These are phyloP conservation scores for Xestia c-nigrum DNA, from an alignment of 2,888 invertebrate genomes.

Conservation along the genomic window DNA sequence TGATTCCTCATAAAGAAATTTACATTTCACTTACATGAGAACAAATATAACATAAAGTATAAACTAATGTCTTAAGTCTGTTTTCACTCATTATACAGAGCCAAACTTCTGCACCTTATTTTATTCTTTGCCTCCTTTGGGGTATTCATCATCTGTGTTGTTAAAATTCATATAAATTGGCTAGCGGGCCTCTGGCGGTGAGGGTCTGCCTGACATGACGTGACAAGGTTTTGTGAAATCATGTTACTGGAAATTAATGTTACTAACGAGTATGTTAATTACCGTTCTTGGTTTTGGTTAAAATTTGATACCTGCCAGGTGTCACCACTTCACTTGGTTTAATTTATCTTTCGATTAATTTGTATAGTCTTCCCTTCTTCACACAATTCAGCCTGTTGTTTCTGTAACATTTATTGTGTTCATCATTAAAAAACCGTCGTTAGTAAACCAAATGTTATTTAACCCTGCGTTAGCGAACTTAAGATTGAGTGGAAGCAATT, in stretches of 20 bases:
- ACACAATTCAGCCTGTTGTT: neutral
- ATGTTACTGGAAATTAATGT: conserved; percentile 35
- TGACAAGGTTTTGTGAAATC: conserved; percentile 45
- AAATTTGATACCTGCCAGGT: neutral
- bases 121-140: conserved; percentile 19
- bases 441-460: neutral
- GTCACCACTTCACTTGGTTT: neutral
- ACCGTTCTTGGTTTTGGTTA: neutral
- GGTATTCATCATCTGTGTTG: conserved; percentile 64
- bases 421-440: neutral
- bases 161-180: conserved; percentile 71
- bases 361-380: neutral
- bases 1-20: no score
- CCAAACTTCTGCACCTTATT: neutral
- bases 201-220: conserved; percentile 35
- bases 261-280: conserved; percentile 28
- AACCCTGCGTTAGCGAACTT: neutral
- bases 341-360: neutral
- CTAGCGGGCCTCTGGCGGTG: conserved; percentile 34
- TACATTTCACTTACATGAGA: no score
- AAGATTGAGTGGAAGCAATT: neutral
- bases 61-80: no score
- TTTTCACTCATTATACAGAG: neutral
- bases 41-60: no score
- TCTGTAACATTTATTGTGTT: neutral